Evolutionary conservation across 2,113 vertebrate species (phyloP), one percentile per base, ranked within the genome.

Genomic region (Oxyruncus cristatus): DNA sequence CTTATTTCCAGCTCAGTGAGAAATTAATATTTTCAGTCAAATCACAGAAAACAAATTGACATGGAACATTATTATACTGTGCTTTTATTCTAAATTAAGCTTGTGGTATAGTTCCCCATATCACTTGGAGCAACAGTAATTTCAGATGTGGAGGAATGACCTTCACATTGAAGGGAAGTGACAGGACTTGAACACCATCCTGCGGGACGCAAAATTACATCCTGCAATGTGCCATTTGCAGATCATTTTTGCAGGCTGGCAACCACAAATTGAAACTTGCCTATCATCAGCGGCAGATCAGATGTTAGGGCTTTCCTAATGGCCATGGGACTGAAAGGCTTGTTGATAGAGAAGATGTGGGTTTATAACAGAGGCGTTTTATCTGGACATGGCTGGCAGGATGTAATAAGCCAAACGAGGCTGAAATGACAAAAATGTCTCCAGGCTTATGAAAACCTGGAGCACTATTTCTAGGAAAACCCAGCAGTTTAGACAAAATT

Each of bases 391-490:
- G 82, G 92, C 76, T 97, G 92, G 92, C 91, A 98, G 95, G 88
- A 76, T 84, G 62, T 88, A 97, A 98, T 95, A 97, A 97, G 87
- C 81, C 79, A 84, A 95, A 97, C 0, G 6, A 96, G 90, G 92
- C 73, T 93, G 95, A 98, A 95, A 96, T 91, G 94, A 97, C 95
- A 97, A 91, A 95, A 97, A 95, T 72, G 67, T 90, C 86, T 90
- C 42, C 39, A 70, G 89, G 75, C 88, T 97, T 97, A 92, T 86
- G 84, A 96, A 96, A 97, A 92, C 42, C 62, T 63, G 72, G 79
- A 58, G 78, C 71, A 65, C 32, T 78, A 56, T 91, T 95, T 97
- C 82, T 92, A 72, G 91, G 88, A 68, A 95, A 97, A 96, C 81
- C 56, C 73, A 92, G 66, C 70, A 92, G 77, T 96, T 97, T 76